Percentiles rank a stretch among this genome's conserved stretches.
These are phyloP conservation scores for Chauna torquata DNA, from an alignment of 2,113 vertebrate species.

Conservation along the genomic window DNA sequence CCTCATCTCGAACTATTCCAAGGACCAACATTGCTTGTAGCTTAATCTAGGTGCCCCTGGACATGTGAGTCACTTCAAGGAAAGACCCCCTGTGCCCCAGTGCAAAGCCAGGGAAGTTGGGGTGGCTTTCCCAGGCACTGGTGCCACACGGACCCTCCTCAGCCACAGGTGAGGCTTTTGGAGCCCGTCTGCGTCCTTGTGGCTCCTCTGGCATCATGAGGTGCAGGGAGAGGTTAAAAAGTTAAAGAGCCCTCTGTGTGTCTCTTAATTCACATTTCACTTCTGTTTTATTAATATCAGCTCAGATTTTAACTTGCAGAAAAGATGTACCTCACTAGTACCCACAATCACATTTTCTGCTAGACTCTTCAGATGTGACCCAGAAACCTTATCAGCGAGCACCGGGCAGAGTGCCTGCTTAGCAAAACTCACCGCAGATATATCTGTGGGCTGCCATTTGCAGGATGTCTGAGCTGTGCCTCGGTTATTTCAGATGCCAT, in stretches of 20 bases:
- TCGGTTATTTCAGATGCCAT: slow-evolving; percentile 2
- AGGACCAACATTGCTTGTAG: not conserved
- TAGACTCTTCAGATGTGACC: not conserved
- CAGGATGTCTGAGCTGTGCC: not conserved
- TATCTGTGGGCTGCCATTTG: not conserved
- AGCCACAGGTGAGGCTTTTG: not conserved
- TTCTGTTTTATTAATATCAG: not conserved
- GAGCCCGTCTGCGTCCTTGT: not conserved
- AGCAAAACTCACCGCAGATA: not conserved
- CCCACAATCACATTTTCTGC: not conserved
- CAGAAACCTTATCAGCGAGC: slow-evolving; percentile 2
- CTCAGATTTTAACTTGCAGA: not conserved
- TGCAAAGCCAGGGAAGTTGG: accelerated
- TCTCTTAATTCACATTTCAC: not conserved
- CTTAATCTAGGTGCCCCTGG: not conserved
- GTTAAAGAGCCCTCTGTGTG: not conserved
- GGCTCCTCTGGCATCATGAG: not conserved
- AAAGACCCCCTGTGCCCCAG: not conserved
- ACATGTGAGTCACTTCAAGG: not conserved
- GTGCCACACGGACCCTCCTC: not conserved
- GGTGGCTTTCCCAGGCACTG: not conserved
- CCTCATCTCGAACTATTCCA: not conserved
- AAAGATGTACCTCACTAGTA: not conserved
- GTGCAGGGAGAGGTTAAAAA: not conserved
- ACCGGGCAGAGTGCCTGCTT: not conserved